Base-by-base conservation (phyloP, 2,797 vertebrate species). In the Cynopterus sphinx region DNA sequence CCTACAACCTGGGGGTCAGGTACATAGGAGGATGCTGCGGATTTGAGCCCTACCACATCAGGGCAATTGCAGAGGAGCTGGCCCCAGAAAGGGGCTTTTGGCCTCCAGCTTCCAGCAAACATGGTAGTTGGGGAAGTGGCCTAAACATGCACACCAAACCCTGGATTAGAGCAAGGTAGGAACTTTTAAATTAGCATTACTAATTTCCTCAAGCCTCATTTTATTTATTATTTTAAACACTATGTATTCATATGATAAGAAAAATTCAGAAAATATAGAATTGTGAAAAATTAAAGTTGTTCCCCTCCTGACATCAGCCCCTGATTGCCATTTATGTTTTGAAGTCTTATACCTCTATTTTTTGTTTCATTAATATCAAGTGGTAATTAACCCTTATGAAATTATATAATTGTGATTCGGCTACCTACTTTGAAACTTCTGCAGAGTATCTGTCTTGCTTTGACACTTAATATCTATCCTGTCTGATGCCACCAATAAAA, bases 1-100 rank as follows among this genome's bases (percentile, higher is more conserved):
- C 99, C 17, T 99, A 99, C 97, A 97, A 99, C 0, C 98, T 98
- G 1, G 99, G 99, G 39, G 98, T 99, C 82, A 98, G 98, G 81
- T 99, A 97, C 97, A 99, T 99, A 15, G 99, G 99, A 0, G 99
- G 99, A 86, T 99, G 99, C 98, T 99, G 99, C 31, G 99, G 99
- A 10, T 99, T 99, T 78, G 99, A 99, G 97, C 99, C 99, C 0
- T 99, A 99, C 75, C 99, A 99, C 83, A 97, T 99, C 97, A 98
- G 99, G 22, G 99, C 99, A 0, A 96, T 99, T 96, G 98, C 99
- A 0, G 99, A 99, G 98, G 99, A 99, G 96, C 98, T 99, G 98
- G 98, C 98, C 10, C 93, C 98, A 0, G 99, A 99, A 97, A 99
- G 99, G 91, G 99, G 99, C 2, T 98, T 98, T 98, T 96, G 99